Evolutionary conservation across 2,797 vertebrate species (phyloP), one percentile per base, ranked within the genome.

Genomic region (Macroramphosus scolopax): DNA sequence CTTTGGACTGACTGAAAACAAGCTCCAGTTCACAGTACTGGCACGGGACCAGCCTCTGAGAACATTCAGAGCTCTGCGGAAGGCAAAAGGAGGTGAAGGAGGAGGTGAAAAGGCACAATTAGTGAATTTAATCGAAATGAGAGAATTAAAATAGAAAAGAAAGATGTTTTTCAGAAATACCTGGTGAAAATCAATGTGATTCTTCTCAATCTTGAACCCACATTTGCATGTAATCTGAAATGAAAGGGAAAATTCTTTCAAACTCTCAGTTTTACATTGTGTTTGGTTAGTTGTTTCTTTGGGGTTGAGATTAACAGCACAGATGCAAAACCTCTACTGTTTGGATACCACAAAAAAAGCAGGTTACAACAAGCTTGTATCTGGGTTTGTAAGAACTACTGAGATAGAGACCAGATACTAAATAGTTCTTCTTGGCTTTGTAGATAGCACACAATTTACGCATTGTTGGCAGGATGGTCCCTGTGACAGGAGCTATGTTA

Each of bases 21-120:
- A 98, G 88, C 83, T 95, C 94, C 60, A 99, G 78, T 60, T 95
- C 93, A 30, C 96, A 99, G 80, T 91, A 97, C 66, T 89, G 93
- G 73, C 96, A 99, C 0, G 90, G 72, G 4, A 89, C 86, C 31
- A 93, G 84, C 0, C 95, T 91, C 78, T 95, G 87, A 17, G 91
- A 80, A 63, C 96, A 98, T 12, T 91, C 91, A 0, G 78, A 80
- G 41, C 53, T 84, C 91, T 87, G 55, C 18, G 72, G 40, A 13
- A 60, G 18, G 57, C 26, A 51, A 61, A 6, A 24, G n/a, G n/a
- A n/a, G n/a, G n/a, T n/a, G n/a, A n/a, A n/a, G n/a, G n/a, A n/a
- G n/a, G n/a, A 51, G 28, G 4, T 11, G 4, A 38, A 8, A 8
- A 49, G 5, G 11, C 26, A 42, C 4, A 30, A 49, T 14, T 12